Evolutionary conservation across 1,140 invertebrate genomes (phyloP).

Genomic region (Brachionus rotundiformis): DNA sequence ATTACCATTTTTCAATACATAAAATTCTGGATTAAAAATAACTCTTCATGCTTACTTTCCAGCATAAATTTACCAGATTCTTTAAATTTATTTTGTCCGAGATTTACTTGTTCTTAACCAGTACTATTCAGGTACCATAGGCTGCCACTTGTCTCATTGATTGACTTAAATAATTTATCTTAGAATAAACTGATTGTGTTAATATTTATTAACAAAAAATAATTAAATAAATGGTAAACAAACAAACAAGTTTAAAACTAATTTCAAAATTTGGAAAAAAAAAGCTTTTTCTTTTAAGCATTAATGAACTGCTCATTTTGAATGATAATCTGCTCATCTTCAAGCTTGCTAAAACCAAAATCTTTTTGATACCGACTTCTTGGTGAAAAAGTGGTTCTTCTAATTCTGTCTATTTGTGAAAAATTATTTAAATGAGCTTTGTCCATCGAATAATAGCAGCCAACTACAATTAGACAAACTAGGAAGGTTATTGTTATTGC

Average conservation of each 20-base stretch:
- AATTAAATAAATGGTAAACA: background rate
- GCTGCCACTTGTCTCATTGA: too few relatives aligned
- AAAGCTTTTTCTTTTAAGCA: background rate
- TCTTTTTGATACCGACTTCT: background rate
- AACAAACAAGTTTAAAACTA: background rate
- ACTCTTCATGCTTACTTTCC: too few relatives aligned
- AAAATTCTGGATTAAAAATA: too few relatives aligned
- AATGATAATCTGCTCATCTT: constrained; percentile 43
- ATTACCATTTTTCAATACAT: too few relatives aligned
- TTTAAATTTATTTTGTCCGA: too few relatives aligned
- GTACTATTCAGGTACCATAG: too few relatives aligned
- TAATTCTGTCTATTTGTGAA: background rate
- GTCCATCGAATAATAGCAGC: constrained; percentile 3
- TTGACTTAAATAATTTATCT: too few relatives aligned
- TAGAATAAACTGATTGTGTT: too few relatives aligned
- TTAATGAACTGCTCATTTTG: constrained; percentile 30
- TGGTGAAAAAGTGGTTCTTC: background rate
- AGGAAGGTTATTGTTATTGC: background rate
- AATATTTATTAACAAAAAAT: background rate
- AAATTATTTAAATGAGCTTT: constrained; percentile 1
- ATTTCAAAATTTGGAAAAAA: too few relatives aligned
- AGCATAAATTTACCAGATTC: too few relatives aligned
- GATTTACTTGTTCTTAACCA: too few relatives aligned
- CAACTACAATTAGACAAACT: constrained; percentile 2
- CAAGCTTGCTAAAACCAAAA: constrained; percentile 43